phyloP scores from a whole-genome alignment of 2,888 invertebrate species.

The Cataglyphis rosenhaueri region DNA sequence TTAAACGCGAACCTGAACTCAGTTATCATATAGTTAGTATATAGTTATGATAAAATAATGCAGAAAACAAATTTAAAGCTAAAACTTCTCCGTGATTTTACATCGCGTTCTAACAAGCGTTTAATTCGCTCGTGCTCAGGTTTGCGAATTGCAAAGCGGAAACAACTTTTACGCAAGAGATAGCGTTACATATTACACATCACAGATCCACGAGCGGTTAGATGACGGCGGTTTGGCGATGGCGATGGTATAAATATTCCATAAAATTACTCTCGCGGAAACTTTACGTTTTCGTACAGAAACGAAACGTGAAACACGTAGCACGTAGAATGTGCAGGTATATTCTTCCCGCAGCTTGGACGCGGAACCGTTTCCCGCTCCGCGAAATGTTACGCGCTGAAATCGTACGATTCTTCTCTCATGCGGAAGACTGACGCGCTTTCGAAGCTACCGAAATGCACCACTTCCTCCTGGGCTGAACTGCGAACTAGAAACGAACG shows the following conservation, averaged over 20 bases:
- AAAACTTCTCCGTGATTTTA: not conserved
- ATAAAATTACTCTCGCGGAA: slow-evolving; percentile 43
- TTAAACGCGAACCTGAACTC: not conserved
- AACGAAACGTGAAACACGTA: slow-evolving; percentile 1
- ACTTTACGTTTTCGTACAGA: slow-evolving; percentile 4
- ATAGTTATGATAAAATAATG: slow-evolving; percentile 5
- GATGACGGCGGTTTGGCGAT: not conserved
- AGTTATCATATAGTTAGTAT: not conserved
- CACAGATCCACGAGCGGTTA: not conserved
- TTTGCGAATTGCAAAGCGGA: slow-evolving; percentile 8
- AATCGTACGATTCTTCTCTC: slow-evolving; percentile 60
- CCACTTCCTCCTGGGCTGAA: slow-evolving; percentile 62
- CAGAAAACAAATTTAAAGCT: slow-evolving; percentile 5
- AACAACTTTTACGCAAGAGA: slow-evolving; percentile 16
- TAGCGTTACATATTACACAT: slow-evolving; percentile 1
- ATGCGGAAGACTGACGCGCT: slow-evolving; percentile 69
- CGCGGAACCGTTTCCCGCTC: slow-evolving; percentile 48
- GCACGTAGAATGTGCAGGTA: not conserved
- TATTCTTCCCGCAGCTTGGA: slow-evolving; percentile 18
- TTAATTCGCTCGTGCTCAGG: slow-evolving; percentile 26
- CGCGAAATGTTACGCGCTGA: slow-evolving; percentile 31
- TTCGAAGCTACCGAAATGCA: slow-evolving; percentile 72
- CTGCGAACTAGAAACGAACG: slow-evolving; percentile 69
- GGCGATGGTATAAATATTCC: slow-evolving; percentile 14
- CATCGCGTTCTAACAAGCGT: slow-evolving; percentile 1